Conservation (phyloP, 2,888 invertebrate species). For the Apamea monoglypha region DNA sequence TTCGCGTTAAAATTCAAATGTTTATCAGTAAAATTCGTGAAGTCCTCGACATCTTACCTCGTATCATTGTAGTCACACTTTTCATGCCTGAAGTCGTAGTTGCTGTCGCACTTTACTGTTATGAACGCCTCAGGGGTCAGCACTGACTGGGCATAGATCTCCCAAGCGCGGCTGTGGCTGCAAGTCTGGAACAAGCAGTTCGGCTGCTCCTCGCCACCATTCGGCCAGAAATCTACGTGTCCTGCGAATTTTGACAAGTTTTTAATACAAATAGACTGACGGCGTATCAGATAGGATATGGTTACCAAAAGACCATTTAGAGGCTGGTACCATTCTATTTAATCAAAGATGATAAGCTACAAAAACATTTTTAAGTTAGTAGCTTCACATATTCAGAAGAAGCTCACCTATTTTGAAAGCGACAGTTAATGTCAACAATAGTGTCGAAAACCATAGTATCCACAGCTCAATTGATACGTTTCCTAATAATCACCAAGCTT, state of each 20-base stretch:
- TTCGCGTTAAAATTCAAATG: neutral
- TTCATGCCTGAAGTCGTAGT: constrained; percentile 74
- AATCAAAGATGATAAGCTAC: neutral
- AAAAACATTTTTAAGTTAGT: neutral
- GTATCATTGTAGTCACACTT: constrained; percentile 68
- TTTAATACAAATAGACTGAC: neutral
- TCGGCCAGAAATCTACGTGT: constrained; percentile 84
- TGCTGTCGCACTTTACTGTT: constrained; percentile 74
- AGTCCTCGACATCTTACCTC: constrained; percentile 67
- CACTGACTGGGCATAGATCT: constrained; percentile 77
- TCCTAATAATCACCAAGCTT: neutral
- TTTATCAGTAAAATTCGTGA: neutral
- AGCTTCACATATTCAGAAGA: neutral
- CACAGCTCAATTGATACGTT: neutral
- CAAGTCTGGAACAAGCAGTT: constrained; percentile 82
- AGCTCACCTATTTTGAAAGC: neutral
- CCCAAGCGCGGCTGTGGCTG: constrained; percentile 83
- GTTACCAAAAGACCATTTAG: neutral
- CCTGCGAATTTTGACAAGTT: constrained; percentile 71
- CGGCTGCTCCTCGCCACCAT: constrained; percentile 83
- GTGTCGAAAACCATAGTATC: neutral
- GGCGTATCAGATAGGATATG: neutral
- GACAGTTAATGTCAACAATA: neutral
- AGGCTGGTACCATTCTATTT: neutral
- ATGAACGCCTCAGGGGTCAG: constrained; percentile 70